Percentiles rank a stretch among this genome's conserved stretches.
Evolutionary conservation across 2,888 invertebrate species (phyloP).

Genomic region (Scotopteryx bipunctaria): DNA sequence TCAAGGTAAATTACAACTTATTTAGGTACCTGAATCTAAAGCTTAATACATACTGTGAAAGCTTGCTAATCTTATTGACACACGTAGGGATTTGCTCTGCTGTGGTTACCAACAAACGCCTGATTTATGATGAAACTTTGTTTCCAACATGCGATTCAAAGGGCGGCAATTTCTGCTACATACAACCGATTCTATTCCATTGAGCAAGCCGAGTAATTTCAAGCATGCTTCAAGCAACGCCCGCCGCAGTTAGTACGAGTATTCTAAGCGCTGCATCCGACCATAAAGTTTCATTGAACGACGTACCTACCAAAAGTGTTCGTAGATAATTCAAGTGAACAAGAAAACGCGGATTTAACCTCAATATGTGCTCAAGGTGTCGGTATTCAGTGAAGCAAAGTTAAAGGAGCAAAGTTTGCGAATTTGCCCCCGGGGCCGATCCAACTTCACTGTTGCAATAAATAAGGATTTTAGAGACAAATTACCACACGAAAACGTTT

Average conservation of each 20-base stretch:
- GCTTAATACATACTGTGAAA: too few species aligned
- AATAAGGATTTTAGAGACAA: constrained; percentile 83
- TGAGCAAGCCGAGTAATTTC: constrained; percentile 39
- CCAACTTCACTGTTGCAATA: constrained; percentile 79
- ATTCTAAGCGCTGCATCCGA: constrained; percentile 12
- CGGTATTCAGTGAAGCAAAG: constrained; percentile 76
- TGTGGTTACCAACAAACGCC: background rate
- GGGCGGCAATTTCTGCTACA: constrained; percentile 44
- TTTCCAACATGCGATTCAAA: too few species aligned
- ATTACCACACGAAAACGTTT: constrained; percentile 79
- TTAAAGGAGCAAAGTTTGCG: constrained; percentile 78
- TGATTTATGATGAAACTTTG: too few species aligned
- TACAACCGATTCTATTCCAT: constrained; percentile 46
- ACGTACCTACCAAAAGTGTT: constrained; percentile 66
- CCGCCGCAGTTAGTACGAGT: constrained; percentile 6
- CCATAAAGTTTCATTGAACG: constrained; percentile 23
- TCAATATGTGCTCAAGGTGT: constrained; percentile 80
- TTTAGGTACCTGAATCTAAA: too few species aligned
- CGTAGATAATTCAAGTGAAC: constrained; percentile 71
- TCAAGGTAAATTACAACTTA: too few species aligned
- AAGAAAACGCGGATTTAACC: constrained; percentile 76
- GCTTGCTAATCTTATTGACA: too few species aligned
- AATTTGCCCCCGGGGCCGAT: constrained; percentile 77
- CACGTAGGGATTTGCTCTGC: background rate
- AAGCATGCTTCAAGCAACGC: constrained; percentile 34